Conservation (phyloP, 2,113 vertebrate species). For the Hippocampus barbouri region DNA sequence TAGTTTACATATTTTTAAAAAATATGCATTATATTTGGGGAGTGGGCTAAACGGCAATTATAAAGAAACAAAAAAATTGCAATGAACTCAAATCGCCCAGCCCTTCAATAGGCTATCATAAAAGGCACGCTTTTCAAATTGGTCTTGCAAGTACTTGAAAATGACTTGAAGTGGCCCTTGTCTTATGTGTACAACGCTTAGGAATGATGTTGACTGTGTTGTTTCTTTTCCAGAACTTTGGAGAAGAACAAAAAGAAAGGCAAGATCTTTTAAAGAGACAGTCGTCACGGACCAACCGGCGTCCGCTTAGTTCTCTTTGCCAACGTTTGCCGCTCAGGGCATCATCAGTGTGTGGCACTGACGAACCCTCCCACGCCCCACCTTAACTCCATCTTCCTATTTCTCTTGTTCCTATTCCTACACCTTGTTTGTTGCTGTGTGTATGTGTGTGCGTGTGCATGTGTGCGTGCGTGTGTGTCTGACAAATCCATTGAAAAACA, state of each 20-base stretch:
- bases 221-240: constrained; percentile 81
- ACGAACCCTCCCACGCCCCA: constrained; percentile 41
- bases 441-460: constrained; percentile 7
- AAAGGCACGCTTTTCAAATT: too few relatives aligned
- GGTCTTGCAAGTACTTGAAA: too few relatives aligned
- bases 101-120: too few relatives aligned
- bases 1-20: too few relatives aligned
- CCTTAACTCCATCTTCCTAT: constrained; percentile 48
- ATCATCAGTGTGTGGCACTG: constrained; percentile 73
- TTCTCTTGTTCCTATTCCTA: constrained; percentile 70
- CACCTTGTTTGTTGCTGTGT: constrained; percentile 41
- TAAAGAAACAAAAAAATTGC: neutral
- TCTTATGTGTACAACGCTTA: too few relatives aligned
- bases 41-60: neutral
- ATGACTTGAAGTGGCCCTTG: too few relatives aligned
- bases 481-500: constrained; percentile 66
- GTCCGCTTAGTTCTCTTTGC: constrained; percentile 77
- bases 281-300: constrained; percentile 69
- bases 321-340: constrained; percentile 86
- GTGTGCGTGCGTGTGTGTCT: constrained; percentile 24
- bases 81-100: neutral
- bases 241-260: constrained; percentile 99
- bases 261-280: constrained; percentile 90
- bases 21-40: too few relatives aligned
- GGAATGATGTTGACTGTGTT: neutral